Percentiles rank a stretch among this genome's conserved stretches.
Evolutionary conservation across 2,113 vertebrate genomes (phyloP).

Genomic region (Aptenodytes forsteri): DNA sequence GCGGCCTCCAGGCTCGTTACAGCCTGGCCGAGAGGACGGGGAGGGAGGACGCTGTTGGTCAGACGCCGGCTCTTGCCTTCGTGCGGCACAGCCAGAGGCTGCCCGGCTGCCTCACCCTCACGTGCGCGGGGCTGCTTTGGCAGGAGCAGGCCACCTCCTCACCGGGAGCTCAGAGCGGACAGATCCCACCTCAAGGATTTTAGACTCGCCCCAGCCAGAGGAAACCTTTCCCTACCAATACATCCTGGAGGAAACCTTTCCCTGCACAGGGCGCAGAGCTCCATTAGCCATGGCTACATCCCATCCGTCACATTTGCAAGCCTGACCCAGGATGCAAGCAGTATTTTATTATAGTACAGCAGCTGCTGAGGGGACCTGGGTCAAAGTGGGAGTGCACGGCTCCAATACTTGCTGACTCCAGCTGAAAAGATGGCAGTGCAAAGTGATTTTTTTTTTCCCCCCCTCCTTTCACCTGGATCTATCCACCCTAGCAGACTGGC

Average conservation of each 20-base stretch:
- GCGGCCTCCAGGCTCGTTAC: background rate
- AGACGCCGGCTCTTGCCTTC: fast-evolving
- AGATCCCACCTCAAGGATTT: background rate
- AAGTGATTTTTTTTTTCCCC: background rate
- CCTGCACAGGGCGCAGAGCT: background rate
- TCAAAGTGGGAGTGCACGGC: background rate
- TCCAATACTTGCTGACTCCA: background rate
- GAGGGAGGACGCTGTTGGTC: background rate
- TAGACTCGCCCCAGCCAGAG: background rate
- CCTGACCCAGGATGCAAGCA: background rate
- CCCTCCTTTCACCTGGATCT: background rate
- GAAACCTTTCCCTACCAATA: background rate
- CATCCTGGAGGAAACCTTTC: background rate
- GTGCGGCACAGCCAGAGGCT: background rate
- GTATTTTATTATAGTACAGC: background rate
- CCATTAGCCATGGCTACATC: fast-evolving
- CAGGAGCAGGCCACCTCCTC: background rate
- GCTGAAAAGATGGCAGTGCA: background rate
- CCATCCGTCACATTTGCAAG: background rate
- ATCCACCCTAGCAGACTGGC: background rate
- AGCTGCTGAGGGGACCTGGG: background rate
- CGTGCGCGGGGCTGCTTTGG: fast-evolving
- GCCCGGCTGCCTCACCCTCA: background rate
- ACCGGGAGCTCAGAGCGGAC: background rate
- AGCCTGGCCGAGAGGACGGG: background rate